Evolutionary conservation across 2,888 invertebrate genomes (phyloP).

Genomic region (Scaptomyza tumidula): DNA sequence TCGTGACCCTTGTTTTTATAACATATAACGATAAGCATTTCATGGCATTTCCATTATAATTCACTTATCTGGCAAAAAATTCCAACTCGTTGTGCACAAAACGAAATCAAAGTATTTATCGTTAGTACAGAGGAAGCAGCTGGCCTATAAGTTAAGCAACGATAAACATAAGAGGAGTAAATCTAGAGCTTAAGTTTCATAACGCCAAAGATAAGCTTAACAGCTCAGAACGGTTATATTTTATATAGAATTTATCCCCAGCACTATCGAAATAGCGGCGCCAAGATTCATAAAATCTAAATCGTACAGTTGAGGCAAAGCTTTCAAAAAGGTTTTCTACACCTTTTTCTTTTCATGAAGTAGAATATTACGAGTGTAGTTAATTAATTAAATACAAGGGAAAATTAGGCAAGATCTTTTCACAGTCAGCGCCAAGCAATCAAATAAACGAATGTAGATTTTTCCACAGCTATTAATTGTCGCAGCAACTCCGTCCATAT

Average conservation of each 20-base stretch:
- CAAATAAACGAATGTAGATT: conserved; percentile 59
- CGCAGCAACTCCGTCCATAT: conserved; percentile 27
- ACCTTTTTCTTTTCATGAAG: conserved; percentile 9
- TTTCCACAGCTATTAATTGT: conserved; percentile 77
- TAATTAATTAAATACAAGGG: conserved; percentile 72
- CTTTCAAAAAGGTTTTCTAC: conserved; percentile 46
- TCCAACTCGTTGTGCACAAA: conserved; percentile 28
- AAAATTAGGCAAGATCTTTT: conserved; percentile 78
- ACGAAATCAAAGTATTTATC: conserved; percentile 41
- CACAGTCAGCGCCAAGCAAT: conserved; percentile 54
- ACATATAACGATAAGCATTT: conserved; percentile 52
- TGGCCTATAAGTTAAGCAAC: conserved; percentile 36
- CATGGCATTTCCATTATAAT: conserved; percentile 39
- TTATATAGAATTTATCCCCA: conserved; percentile 31
- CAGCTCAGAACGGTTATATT: neutral
- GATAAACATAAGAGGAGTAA: conserved; percentile 35
- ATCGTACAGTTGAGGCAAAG: conserved; percentile 31
- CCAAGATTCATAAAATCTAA: conserved; percentile 40
- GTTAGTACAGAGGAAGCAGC: conserved; percentile 49
- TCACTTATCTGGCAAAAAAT: conserved; percentile 38
- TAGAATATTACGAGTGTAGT: conserved; percentile 56
- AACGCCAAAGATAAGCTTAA: conserved; percentile 29
- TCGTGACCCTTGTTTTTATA: conserved; percentile 17
- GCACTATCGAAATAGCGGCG: conserved; percentile 42
- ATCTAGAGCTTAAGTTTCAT: conserved; percentile 36